A percentile compares a stretch with the other conserved stretches of the same genome.
These are phyloP conservation scores for Polydrusus tereticollis DNA, from an alignment of 2,888 invertebrate genomes.

Conservation along the genomic window DNA sequence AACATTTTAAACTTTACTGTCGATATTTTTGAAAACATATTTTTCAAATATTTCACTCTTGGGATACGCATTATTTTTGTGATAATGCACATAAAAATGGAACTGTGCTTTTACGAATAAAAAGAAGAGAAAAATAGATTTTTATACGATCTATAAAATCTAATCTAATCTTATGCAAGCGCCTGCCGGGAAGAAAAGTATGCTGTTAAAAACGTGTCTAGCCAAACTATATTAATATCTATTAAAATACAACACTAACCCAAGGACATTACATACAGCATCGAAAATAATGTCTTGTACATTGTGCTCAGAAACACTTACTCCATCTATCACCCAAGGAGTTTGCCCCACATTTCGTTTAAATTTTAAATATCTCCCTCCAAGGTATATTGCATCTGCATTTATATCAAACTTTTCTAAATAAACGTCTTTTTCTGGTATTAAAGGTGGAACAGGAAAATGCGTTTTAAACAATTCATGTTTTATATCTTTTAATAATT, in stretches of 20 bases:
- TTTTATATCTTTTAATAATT: slow-evolving; percentile 68
- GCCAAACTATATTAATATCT: not conserved
- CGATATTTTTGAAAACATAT: too few species aligned
- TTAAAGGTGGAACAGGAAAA: slow-evolving; percentile 70
- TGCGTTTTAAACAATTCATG: slow-evolving; percentile 68
- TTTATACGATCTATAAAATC: too few species aligned
- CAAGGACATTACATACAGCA: slow-evolving; percentile 73
- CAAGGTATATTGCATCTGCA: slow-evolving; percentile 76
- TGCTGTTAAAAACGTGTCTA: too few species aligned
- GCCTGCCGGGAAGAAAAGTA: too few species aligned
- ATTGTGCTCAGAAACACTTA: slow-evolving; percentile 85
- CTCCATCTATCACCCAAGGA: slow-evolving; percentile 91
- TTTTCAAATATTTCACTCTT: too few species aligned
- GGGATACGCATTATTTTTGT: too few species aligned
- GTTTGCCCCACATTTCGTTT: slow-evolving; percentile 91
- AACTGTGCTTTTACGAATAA: too few species aligned
- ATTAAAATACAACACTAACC: slow-evolving; percentile 66
- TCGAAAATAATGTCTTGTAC: slow-evolving; percentile 90
- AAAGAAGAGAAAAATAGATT: too few species aligned
- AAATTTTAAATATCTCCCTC: slow-evolving; percentile 85
- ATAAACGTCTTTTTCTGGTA: slow-evolving; percentile 65
- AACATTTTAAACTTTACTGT: too few species aligned
- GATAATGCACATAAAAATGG: too few species aligned
- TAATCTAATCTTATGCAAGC: too few species aligned
- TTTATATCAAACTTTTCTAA: slow-evolving; percentile 71